Percentiles rank a stretch among this genome's conserved stretches.
These are phyloP conservation scores for Pocillopora grandis DNA, from an alignment of 92 coral and sea anemone genomes.

Conservation along the genomic window DNA sequence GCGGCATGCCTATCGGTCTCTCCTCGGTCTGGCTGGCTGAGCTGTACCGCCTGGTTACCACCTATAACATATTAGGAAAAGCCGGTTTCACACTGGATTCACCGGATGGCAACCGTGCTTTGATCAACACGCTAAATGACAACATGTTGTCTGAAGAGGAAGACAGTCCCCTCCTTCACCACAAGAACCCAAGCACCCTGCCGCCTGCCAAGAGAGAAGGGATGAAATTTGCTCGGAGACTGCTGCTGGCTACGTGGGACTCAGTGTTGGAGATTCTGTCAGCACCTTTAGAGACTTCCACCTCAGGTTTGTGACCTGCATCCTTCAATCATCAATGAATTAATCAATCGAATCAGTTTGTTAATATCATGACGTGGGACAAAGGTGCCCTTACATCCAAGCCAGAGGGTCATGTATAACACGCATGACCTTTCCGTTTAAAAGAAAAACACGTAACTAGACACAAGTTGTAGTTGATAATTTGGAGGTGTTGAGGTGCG, in stretches of 20 bases:
- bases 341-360: background rate
- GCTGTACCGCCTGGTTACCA: conserved; percentile 92
- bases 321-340: background rate
- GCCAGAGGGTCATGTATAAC: too few relatives aligned
- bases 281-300: conserved; percentile 86
- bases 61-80: conserved; percentile 94
- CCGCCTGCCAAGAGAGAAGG: conserved; percentile 92
- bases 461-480: too few relatives aligned
- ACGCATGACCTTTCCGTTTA: background rate
- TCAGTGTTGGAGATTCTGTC: conserved; percentile 94
- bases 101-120: conserved; percentile 73
- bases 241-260: conserved; percentile 93
- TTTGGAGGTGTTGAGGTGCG: too few relatives aligned
- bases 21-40: conserved; percentile 99
- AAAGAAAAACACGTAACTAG: too few relatives aligned
- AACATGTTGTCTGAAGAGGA: conserved; percentile 72
- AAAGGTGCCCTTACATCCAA: background rate
- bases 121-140: conserved; percentile 77
- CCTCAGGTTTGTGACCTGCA: conserved; percentile 54
- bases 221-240: conserved; percentile 92
- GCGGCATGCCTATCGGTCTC: conserved; percentile 92
- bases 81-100: conserved; percentile 89
- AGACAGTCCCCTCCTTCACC: conserved; percentile 73
- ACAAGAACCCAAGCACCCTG: conserved; percentile 75
- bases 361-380: too few relatives aligned